These are phyloP conservation scores for Etia nguti DNA, from an alignment of 2,113 vertebrate species.

Conservation along the genomic window DNA sequence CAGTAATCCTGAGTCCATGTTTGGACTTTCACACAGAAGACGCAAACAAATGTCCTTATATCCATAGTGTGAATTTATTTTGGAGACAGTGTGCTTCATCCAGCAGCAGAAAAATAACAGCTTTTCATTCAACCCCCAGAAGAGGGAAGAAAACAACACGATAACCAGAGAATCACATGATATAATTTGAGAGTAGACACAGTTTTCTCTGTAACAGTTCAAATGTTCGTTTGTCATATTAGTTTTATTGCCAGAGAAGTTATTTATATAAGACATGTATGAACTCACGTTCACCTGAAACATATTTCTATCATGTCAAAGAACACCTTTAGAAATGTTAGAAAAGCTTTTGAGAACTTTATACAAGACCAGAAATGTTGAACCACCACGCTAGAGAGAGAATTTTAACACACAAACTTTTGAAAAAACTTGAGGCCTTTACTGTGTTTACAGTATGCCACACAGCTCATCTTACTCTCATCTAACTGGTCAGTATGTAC, in stretches of 20 bases:
- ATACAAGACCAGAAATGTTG: background rate
- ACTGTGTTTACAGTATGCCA: background rate
- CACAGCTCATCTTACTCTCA: background rate
- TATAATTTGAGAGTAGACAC: background rate
- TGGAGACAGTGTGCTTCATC: slow-evolving; percentile 22
- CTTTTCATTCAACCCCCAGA: slow-evolving; percentile 4
- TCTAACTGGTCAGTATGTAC: background rate
- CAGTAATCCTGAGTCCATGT: background rate
- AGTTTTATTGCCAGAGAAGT: background rate
- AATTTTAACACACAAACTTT: background rate
- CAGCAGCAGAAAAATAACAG: slow-evolving; percentile 29
- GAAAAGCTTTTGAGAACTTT: background rate
- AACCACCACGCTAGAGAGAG: background rate
- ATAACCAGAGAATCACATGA: background rate
- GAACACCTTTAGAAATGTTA: background rate
- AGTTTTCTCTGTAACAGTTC: background rate
- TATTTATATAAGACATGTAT: background rate
- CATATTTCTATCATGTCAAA: background rate
- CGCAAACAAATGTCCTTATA: slow-evolving; percentile 48
- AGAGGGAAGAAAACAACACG: background rate
- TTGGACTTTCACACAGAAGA: slow-evolving; percentile 34
- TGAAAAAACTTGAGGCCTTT: background rate
- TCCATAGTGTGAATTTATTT: slow-evolving; percentile 55
- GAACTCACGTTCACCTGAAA: background rate
- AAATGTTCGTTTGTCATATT: background rate